These are phyloP conservation scores for Caenorhabditis sp. DNA, from an alignment of 2,888 invertebrate genomes.

Conservation along the genomic window DNA sequence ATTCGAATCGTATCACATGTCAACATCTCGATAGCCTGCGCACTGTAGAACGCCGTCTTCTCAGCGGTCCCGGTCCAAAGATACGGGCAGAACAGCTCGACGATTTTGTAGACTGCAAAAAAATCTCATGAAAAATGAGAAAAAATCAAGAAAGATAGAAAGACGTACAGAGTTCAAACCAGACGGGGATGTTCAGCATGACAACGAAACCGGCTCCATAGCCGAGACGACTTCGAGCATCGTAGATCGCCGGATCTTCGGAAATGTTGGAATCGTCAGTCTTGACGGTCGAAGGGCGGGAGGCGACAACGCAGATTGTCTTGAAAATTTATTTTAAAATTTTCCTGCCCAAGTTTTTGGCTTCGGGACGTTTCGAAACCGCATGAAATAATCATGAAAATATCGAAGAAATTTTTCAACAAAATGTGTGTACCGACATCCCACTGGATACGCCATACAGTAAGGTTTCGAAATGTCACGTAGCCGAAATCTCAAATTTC, in stretches of 20 bases:
- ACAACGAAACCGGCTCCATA: slow-evolving; percentile 14
- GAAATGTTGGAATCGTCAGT: neutral
- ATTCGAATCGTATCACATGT: slow-evolving; percentile 21
- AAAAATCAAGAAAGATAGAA: too few relatives aligned
- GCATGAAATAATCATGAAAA: too few relatives aligned
- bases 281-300: too few relatives aligned
- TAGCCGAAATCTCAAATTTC: too few relatives aligned
- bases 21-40: slow-evolving; percentile 19
- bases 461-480: too few relatives aligned
- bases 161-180: slow-evolving; percentile 28
- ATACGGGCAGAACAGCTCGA: slow-evolving; percentile 33
- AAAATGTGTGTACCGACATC: too few relatives aligned
- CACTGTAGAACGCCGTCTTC: slow-evolving; percentile 16
- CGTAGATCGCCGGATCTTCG: neutral
- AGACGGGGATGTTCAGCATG: slow-evolving; percentile 22
- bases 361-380: too few relatives aligned
- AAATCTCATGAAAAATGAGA: too few relatives aligned
- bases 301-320: slow-evolving; percentile 23
- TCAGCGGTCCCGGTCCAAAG: slow-evolving; percentile 22
- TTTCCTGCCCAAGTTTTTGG: too few relatives aligned
- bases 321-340: too few relatives aligned
- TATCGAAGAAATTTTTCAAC: too few relatives aligned
- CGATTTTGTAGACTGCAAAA: slow-evolving; percentile 26
- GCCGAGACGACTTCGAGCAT: neutral
- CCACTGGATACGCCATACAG: too few relatives aligned